A percentile compares a stretch with the other conserved stretches of the same genome.
Conservation (phyloP, 2,888 invertebrate species). For the Euplexia lucipara region DNA sequence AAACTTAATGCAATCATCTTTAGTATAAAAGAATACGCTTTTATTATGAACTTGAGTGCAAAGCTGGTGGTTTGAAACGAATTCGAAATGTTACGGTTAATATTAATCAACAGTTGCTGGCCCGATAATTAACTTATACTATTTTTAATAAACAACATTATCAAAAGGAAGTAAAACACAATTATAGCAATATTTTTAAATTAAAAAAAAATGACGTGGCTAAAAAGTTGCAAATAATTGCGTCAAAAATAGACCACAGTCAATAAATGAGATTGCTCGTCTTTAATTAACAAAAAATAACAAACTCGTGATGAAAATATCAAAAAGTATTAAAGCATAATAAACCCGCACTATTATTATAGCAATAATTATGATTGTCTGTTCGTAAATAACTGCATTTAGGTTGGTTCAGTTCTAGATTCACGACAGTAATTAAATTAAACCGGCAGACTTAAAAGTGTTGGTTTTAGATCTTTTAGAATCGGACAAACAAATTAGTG, state of each 20-base stretch:
- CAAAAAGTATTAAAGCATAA: conserved; percentile 11
- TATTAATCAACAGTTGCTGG: not conserved
- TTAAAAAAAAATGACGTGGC: not conserved
- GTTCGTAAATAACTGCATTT: conserved; percentile 32
- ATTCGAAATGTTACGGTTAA: not conserved
- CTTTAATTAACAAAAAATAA: conserved; percentile 28
- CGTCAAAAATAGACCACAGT: conserved; percentile 3
- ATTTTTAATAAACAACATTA: not conserved
- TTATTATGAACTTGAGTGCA: not conserved
- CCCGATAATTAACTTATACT: not conserved
- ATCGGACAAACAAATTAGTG: not conserved
- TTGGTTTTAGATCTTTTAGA: conserved; percentile 5
- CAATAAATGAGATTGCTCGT: not conserved
- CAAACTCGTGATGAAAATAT: conserved; percentile 27
- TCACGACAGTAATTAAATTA: conserved; percentile 25
- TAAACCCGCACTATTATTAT: conserved; percentile 7
- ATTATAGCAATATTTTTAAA: not conserved
- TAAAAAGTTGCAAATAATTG: not conserved
- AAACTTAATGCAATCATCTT: conserved; percentile 21
- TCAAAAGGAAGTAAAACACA: not conserved
- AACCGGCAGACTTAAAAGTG: conserved; percentile 19
- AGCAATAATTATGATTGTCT: conserved; percentile 23
- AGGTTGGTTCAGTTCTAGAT: conserved; percentile 34
- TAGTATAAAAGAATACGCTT: not conserved
- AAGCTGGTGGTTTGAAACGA: conserved; percentile 13